Evolutionary conservation across 2,113 vertebrate species (phyloP).

Genomic region (Maccullochella peelii): DNA sequence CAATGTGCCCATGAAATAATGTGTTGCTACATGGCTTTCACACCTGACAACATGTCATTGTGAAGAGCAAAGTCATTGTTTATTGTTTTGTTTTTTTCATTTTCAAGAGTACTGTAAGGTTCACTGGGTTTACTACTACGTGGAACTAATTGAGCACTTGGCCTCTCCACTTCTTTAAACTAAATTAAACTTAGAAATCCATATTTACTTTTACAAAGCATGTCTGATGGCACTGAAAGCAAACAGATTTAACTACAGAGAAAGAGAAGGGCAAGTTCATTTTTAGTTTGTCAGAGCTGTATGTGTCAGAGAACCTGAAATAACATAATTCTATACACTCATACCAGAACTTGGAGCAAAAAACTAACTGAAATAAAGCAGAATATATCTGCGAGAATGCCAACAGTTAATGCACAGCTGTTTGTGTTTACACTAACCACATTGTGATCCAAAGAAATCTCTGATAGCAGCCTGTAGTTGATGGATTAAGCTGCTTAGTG

Average conservation of each 20-base stretch:
- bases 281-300: constrained; percentile 6
- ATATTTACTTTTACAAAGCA: constrained; percentile 12
- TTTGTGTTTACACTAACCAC: constrained; percentile 10
- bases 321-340: not conserved
- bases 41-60: not conserved
- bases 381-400: not conserved
- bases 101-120: not conserved
- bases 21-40: not conserved
- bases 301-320: not conserved
- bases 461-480: constrained; percentile 7
- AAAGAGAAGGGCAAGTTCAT: not conserved
- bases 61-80: not conserved
- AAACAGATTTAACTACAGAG: not conserved
- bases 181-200: constrained; percentile 8
- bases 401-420: not conserved
- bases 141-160: not conserved
- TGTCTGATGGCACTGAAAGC: not conserved
- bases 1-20: constrained; percentile 8
- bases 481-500: constrained; percentile 39
- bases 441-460: constrained; percentile 15
- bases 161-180: not conserved
- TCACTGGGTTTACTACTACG: not conserved
- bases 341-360: not conserved
- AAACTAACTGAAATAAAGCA: not conserved
- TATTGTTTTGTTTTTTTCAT: too few relatives aligned